Conservation (phyloP, 2,888 invertebrate genomes). For the Cryptus viduatorius region DNA sequence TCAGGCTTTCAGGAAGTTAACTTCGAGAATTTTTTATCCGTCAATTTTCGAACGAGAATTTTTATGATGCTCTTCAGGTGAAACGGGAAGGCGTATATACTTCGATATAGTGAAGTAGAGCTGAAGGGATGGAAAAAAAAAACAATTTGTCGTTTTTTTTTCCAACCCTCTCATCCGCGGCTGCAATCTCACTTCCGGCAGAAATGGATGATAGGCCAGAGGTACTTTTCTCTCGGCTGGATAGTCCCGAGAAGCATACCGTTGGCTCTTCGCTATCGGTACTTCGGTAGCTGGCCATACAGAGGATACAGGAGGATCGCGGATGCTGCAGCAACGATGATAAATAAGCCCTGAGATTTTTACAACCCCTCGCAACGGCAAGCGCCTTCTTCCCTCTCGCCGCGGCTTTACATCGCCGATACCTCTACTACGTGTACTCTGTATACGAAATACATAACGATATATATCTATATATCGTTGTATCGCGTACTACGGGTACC, state of each 20-base stretch:
- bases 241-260: conserved; percentile 28
- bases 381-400: conserved; percentile 47
- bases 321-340: conserved; percentile 58
- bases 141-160: conserved; percentile 51
- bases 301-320: conserved; percentile 53
- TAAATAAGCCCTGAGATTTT: conserved; percentile 68
- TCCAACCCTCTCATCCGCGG: conserved; percentile 44
- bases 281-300: conserved; percentile 51
- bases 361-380: conserved; percentile 56
- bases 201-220: conserved; percentile 40
- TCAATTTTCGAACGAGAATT: conserved; percentile 15
- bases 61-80: neutral
- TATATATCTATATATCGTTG: conserved; percentile 10
- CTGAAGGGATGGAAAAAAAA: conserved; percentile 14
- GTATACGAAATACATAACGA: neutral
- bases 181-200: conserved; percentile 60
- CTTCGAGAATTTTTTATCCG: neutral
- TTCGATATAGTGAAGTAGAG: neutral
- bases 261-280: conserved; percentile 42
- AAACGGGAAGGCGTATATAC: neutral
- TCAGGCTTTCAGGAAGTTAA: neutral
- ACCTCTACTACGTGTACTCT: neutral
- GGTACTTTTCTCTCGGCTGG: conserved; percentile 28
- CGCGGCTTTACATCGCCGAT: conserved; percentile 30
- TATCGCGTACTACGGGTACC: neutral